Evolutionary conservation across 1,140 invertebrate species (phyloP).

Genomic region (Anthonomus grandis): DNA sequence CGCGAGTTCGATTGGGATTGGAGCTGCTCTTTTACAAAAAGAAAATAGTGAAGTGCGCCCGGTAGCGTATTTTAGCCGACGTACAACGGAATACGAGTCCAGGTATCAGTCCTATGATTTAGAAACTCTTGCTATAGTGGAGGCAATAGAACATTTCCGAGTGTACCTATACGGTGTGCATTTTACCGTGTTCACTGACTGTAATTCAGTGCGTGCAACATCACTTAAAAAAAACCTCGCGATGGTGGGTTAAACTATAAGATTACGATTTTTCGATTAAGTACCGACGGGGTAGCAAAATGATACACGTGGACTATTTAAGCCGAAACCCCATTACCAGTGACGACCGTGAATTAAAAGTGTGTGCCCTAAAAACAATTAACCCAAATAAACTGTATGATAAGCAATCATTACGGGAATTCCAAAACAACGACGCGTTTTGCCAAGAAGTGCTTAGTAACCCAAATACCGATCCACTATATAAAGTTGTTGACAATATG

Average conservation of each 20-base stretch:
- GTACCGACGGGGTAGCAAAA: slow-evolving; percentile 22
- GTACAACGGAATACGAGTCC: slow-evolving; percentile 34
- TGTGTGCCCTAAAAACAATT: too few species aligned
- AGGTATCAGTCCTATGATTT: slow-evolving; percentile 29
- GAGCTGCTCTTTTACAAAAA: slow-evolving; percentile 39
- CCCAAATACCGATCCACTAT: too few species aligned
- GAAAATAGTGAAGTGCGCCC: neutral
- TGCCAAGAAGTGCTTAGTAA: too few species aligned
- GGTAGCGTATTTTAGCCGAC: slow-evolving; percentile 39
- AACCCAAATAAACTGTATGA: too few species aligned
- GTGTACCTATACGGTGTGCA: slow-evolving; percentile 41
- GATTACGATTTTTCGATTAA: neutral
- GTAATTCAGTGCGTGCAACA: slow-evolving; percentile 26
- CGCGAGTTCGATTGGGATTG: too few species aligned
- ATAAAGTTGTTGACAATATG: neutral
- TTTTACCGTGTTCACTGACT: slow-evolving; percentile 46
- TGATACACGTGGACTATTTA: slow-evolving; percentile 26
- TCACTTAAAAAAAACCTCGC: slow-evolving; percentile 38
- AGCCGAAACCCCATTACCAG: slow-evolving; percentile 17
- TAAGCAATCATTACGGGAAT: neutral
- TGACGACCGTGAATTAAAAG: too few species aligned
- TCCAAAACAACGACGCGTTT: slow-evolving; percentile 6
- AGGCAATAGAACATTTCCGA: slow-evolving; percentile 44
- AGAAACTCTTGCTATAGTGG: slow-evolving; percentile 1
- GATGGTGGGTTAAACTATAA: slow-evolving; percentile 35